These are phyloP conservation scores for Aurelia coerulea DNA, from an alignment of 30 jellyfish, hydroid and myxozoan species.

Conservation along the genomic window DNA sequence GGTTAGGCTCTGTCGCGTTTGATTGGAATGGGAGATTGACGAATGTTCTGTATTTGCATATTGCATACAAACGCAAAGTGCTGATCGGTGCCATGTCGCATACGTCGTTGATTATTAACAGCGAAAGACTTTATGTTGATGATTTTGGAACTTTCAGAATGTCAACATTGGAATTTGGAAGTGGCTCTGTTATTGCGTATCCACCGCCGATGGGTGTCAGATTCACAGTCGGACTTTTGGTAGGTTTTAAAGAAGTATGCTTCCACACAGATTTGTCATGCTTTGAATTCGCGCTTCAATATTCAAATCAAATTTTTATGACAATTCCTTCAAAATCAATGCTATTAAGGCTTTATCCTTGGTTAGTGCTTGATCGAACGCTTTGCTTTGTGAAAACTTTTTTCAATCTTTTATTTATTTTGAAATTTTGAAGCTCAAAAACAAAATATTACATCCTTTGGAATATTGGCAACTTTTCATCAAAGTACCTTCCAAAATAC, in stretches of 20 bases:
- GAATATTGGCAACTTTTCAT: no score
- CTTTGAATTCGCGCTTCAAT: no score
- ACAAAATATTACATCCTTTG: no score
- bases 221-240: slow-evolving; percentile 68
- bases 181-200: slow-evolving; percentile 65
- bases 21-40: slow-evolving; percentile 77
- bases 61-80: slow-evolving; percentile 60
- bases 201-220: slow-evolving; percentile 81
- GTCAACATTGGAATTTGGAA: slow-evolving; percentile 67
- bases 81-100: slow-evolving; percentile 63
- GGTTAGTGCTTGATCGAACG: no score
- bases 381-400: no score
- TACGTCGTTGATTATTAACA: slow-evolving; percentile 63
- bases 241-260: background rate
- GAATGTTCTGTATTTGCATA: slow-evolving; percentile 49
- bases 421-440: no score
- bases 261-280: no score
- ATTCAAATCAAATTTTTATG: no score
- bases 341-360: no score
- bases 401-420: no score
- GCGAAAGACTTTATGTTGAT: slow-evolving; percentile 49
- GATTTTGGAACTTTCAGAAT: slow-evolving; percentile 54
- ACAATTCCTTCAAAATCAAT: no score
- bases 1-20: slow-evolving; percentile 51
- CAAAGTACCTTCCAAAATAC: no score